Base-by-base conservation (phyloP, 2,797 vertebrate genomes). In the Catharus ustulatus region DNA sequence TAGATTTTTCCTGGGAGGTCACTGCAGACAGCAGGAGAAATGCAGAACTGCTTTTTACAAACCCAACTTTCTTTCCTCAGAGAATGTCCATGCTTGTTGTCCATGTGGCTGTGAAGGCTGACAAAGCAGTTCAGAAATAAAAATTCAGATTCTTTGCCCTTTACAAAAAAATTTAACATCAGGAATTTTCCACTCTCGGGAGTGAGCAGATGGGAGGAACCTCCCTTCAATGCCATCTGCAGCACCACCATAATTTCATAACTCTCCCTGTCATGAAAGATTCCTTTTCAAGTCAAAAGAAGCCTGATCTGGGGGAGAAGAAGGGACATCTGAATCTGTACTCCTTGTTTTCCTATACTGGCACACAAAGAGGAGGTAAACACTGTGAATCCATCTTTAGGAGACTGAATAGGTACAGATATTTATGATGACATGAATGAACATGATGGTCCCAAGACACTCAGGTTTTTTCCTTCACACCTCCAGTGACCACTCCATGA, bases 151-250 rank as follows among this genome's bases (percentile, higher is more conserved):
- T 10, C 32, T 69, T 90, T 59, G 49, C 42, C 38, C 55, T 79
- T 87, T 52, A 73, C 72, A 79, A 79, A 79, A 89, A n/a, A n/a
- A 51, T 66, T 1, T 59, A 76, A 90, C 86, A 87, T 82, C 77
- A 94, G 88, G 83, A 90, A 78, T 90, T 78, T 90, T 84, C 76
- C 80, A 68, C 74, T 75, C 81, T 84, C 1, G 3, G 42, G 78
- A 90, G 45, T 7, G 54, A 94, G 79, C 80, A 93, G 84, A 84
- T 90, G 89, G 92, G 43, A 93, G 77, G 67, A 94, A 91, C 81
- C 19, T 94, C 59, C 63, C 15, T 52, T 59, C 76, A 95, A 79
- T 63, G 55, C 59, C 81, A 69, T 59, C 78, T 84, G 72, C 45
- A 89, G 30, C 32, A 87, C 46, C 13, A n/a, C 72, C 71, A 14